phyloP scores from a whole-genome alignment of 2,797 vertebrate genomes.

The Sebastiscus albofasciatus region DNA sequence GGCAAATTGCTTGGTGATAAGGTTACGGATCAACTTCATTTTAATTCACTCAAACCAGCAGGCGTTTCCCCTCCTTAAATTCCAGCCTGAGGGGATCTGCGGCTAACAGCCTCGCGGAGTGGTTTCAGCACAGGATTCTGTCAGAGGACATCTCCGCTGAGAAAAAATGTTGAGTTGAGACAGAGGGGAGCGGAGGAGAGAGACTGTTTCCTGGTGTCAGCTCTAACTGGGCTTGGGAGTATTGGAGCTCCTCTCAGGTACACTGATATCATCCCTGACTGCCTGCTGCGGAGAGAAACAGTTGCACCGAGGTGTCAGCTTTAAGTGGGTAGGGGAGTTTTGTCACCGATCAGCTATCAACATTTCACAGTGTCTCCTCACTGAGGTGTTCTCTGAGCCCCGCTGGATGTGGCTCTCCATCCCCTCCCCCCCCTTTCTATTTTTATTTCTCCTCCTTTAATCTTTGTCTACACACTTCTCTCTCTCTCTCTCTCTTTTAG shows the following conservation, averaged over 20 bases:
- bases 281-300: conserved; percentile 74
- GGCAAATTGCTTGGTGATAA: conserved; percentile 55
- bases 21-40: conserved; percentile 71
- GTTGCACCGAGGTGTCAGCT: conserved; percentile 77
- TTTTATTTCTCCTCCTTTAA: conserved; percentile 47
- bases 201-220: conserved; percentile 78
- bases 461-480: conserved; percentile 20
- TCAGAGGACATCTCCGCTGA: conserved; percentile 77
- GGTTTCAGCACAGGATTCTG: conserved; percentile 65
- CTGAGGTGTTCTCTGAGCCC: conserved; percentile 56
- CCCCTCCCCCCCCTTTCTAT: conserved; percentile 14
- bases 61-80: conserved; percentile 64
- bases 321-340: conserved; percentile 78
- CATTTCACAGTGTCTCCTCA: conserved; percentile 63
- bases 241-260: conserved; percentile 73
- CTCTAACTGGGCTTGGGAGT: conserved; percentile 80
- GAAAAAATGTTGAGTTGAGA: conserved; percentile 71
- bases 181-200: conserved; percentile 65
- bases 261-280: conserved; percentile 76
- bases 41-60: conserved; percentile 74
- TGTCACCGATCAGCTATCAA: conserved; percentile 80
- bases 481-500: background rate
- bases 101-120: conserved; percentile 66
- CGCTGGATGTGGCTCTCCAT: conserved; percentile 37
- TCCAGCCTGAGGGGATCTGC: conserved; percentile 72